Base-by-base conservation (phyloP, 2,888 invertebrate genomes). In the Coelopa pilipes region DNA sequence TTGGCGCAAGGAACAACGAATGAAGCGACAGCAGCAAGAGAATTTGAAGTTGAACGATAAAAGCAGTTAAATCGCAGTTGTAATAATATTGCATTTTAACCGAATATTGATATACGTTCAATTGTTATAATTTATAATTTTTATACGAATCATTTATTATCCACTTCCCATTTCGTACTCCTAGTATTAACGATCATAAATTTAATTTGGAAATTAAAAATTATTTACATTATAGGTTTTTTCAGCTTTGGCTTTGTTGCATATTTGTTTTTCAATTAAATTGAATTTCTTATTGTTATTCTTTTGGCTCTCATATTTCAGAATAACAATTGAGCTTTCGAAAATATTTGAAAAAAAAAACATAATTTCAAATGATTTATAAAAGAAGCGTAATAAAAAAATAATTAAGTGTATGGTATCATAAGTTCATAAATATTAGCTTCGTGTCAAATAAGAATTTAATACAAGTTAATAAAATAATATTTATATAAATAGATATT, bases 1-100 rank as follows among this genome's bases (percentile, higher is more conserved):
- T 82, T 97, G 97, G 97, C 95, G 95, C 85, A 92, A 92, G 78
- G 93, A 94, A 84, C 95, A 94, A 76, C 86, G 86, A 45, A 85
- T 82, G 74, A 87, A 87, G 81, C 82, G 87, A 63, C 82, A 82
- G 76, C 82, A 84, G 72, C 80, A 82, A 70, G 79, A 81, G 74
- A 79, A 78, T 73, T 73, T 79, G 65, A 76, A 75, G 55, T 78
- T 84, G 67, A 82, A 82, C 75, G 82, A 86, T 79, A 87, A 87
- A 79, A 86, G 83, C 79, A 83, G 86, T 81, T 86, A 86, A 85
- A 75, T 62, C 60, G 49, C 63, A 9, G 13, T 55, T n/a, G 53
- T 11, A 19, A 10, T 45, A 17, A 19, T 17, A 21, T 50, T 66
- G 50, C 19, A 47, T 15, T 55, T 71, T 21, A 71, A 65, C 55